These are phyloP conservation scores for Ctenodactylus gundi DNA, from an alignment of 2,113 vertebrate genomes.

Conservation along the genomic window DNA sequence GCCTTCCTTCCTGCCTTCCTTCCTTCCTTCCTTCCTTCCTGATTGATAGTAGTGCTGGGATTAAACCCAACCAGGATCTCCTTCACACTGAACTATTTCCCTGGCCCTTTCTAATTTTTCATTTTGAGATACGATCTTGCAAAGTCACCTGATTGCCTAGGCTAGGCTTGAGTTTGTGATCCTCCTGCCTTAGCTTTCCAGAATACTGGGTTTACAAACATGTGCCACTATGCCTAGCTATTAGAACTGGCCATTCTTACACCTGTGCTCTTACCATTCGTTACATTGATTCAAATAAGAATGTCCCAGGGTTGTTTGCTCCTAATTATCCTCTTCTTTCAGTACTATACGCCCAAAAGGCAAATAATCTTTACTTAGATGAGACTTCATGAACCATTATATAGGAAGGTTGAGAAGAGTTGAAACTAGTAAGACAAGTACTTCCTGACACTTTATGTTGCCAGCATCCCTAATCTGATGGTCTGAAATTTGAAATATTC, in stretches of 20 bases:
- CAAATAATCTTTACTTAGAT: not conserved
- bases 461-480: not conserved
- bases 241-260: not conserved
- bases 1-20: too few species aligned
- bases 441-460: not conserved
- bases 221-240: too few species aligned
- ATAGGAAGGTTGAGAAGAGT: not conserved
- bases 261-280: not conserved
- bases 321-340: not conserved
- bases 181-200: too few species aligned
- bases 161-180: too few species aligned
- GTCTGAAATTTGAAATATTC: not conserved
- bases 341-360: not conserved
- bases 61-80: too few species aligned
- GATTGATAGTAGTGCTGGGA: too few species aligned
- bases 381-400: not conserved
- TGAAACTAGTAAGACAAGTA: not conserved
- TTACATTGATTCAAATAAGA: not conserved
- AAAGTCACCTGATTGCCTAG: too few species aligned
- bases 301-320: not conserved
- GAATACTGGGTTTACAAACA: too few species aligned
- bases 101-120: too few species aligned
- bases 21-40: too few species aligned
- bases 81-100: too few species aligned
- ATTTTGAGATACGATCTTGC: too few species aligned